Base-by-base conservation (phyloP, 2,888 invertebrate genomes). In the Hirtodrosophila cameraria region DNA sequence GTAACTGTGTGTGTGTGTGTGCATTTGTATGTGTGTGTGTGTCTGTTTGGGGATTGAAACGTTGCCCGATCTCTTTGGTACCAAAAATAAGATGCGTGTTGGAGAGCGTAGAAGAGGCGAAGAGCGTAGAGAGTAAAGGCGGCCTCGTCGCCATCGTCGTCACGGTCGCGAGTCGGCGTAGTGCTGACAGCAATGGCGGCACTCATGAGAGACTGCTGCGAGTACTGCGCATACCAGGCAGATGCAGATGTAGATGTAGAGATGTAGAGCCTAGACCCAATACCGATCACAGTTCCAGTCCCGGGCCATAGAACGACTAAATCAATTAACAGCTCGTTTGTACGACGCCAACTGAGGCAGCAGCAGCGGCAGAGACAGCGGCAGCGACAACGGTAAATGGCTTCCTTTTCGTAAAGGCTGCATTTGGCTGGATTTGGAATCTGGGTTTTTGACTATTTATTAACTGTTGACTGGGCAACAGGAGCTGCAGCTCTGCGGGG, bases 241-340 rank as follows among this genome's bases (percentile, higher is more conserved):
- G 23, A n/a, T 2, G 4, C 54, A 15, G 2, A 6, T 1, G 16
- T 45, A n/a, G n/a, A 6, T 12, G n/a, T 39, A 16, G 35, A 12
- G 28, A 30, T 43, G 7, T n/a, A n/a, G 11, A 8, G 30, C 35
- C n/a, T 23, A 11, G 42, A 18, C 33, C 57, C n/a, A n/a, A n/a
- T n/a, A n/a, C n/a, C n/a, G n/a, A n/a, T n/a, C 23, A 23, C 33
- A 50, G 53, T 52, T 39, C 41, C 33, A 28, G 23, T 15, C 9
- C 13, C 43, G 64, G 58, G 57, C 67, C 65, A 66, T 53, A 25
- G 46, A 80, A 68, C 77, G 75, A 68, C 81, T 84, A 84, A 82
- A 82, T 82, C 82, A 82, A 86, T 82, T 86, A 84, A 86, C 82
- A 82, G 86, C 78, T 82, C 82, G 63, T 86, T 82, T 65, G 60